Evolutionary conservation across 2,888 invertebrate species (phyloP).

Genomic region (Dryomyza anilis): DNA sequence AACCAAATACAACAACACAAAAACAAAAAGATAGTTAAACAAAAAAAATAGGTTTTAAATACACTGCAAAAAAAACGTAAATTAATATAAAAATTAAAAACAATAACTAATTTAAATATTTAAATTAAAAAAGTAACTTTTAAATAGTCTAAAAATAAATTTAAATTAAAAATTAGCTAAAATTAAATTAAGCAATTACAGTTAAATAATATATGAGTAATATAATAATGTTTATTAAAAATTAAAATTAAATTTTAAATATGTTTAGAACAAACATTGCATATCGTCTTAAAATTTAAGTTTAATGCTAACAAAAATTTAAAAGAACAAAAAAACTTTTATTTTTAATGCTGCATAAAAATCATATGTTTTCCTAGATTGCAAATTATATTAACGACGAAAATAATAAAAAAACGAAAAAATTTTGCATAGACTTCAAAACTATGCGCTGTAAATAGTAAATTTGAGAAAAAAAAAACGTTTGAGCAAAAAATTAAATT

Average conservation of each 20-base stretch:
- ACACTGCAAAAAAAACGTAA: conserved; percentile 27
- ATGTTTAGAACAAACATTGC: conserved; percentile 13
- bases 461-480: neutral
- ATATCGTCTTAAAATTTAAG: conserved; percentile 16
- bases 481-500: neutral
- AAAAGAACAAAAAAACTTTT: conserved; percentile 10
- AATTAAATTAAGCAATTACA: too few relatives aligned
- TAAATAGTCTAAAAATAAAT: too few relatives aligned
- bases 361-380: conserved; percentile 44
- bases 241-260: conserved; percentile 16
- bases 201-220: too few relatives aligned
- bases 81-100: conserved; percentile 31
- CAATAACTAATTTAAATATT: conserved; percentile 21
- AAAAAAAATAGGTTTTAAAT: conserved; percentile 10
- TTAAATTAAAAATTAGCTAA: too few relatives aligned
- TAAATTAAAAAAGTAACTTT: too few relatives aligned
- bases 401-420: too few relatives aligned
- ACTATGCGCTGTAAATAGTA: conserved; percentile 9
- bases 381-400: conserved; percentile 37
- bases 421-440: conserved; percentile 10
- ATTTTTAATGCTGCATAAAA: conserved; percentile 25
- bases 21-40: conserved; percentile 23
- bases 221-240: conserved; percentile 6
- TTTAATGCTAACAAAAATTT: neutral
- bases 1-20: conserved; percentile 36